Evolutionary conservation across 2,888 invertebrate genomes (phyloP).

Genomic region (Orthonevra nobilis): DNA sequence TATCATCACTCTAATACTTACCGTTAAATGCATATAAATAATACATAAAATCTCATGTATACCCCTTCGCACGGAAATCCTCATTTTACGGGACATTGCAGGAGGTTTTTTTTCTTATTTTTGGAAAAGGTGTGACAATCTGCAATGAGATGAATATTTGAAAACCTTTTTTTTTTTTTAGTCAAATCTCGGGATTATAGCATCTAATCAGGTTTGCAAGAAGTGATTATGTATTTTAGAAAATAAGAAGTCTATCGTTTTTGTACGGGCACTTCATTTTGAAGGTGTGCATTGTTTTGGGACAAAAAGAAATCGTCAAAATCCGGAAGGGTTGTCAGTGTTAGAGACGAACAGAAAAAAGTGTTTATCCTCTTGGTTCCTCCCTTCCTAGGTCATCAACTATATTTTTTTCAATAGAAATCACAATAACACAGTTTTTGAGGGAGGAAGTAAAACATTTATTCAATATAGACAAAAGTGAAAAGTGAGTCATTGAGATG

Average conservation of each 20-base stretch:
- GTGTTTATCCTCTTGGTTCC: conserved; percentile 20
- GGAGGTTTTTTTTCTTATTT: no score
- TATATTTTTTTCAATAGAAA: conserved; percentile 1
- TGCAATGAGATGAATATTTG: conserved; percentile 67
- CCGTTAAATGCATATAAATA: conserved; percentile 55
- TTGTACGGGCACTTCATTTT: conserved; percentile 21
- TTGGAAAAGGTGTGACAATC: conserved; percentile 56
- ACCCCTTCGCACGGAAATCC: conserved; percentile 44
- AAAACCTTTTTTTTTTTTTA: conserved; percentile 27
- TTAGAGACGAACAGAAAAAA: background rate
- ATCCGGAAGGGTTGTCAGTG: conserved; percentile 63
- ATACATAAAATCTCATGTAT: conserved; percentile 11
- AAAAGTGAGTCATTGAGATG: background rate
- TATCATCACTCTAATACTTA: conserved; percentile 47
- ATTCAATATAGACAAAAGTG: no score
- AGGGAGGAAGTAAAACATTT: conserved; percentile 52
- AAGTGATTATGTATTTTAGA: conserved; percentile 51
- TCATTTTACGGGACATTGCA: conserved; percentile 53
- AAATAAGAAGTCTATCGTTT: conserved; percentile 22
- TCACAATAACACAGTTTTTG: conserved; percentile 46
- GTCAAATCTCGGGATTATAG: conserved; percentile 58
- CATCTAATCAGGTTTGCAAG: conserved; percentile 66
- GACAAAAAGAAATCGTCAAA: conserved; percentile 49
- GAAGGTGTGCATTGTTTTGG: conserved; percentile 62
- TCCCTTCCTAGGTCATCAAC: conserved; percentile 7